Evolutionary conservation across 1,140 invertebrate genomes (phyloP).

Genomic region (Drosophila murphyi): DNA sequence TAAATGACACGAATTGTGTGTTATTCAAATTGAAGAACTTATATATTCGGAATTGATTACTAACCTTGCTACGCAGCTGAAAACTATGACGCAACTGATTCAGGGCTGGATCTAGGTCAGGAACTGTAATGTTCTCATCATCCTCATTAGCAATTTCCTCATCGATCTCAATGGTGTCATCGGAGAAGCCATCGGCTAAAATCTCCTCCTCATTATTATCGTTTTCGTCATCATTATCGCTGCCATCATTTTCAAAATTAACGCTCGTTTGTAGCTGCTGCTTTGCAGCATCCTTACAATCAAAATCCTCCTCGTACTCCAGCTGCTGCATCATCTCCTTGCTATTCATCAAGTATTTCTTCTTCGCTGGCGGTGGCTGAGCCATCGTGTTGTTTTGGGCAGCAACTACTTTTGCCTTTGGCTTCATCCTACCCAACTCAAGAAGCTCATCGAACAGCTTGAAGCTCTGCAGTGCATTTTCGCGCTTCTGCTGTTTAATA

Average conservation of each 20-base stretch:
- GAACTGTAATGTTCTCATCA: background rate
- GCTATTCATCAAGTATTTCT: constrained; percentile 3
- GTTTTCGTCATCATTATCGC: background rate
- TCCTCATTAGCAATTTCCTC: constrained; percentile 10
- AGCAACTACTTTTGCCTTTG: background rate
- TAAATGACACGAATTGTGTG: background rate
- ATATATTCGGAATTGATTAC: background rate
- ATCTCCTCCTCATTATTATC: background rate
- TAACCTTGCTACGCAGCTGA: constrained; percentile 49
- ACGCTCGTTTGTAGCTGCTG: constrained; percentile 3
- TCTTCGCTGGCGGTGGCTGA: constrained; percentile 50
- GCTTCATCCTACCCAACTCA: constrained; percentile 2
- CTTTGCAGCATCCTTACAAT: constrained; percentile 48
- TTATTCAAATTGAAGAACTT: background rate
- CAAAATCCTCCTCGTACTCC: constrained; percentile 37
- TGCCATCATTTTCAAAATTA: constrained; percentile 9
- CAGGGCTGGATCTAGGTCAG: background rate
- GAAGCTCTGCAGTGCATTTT: constrained; percentile 24
- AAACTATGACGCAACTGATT: constrained; percentile 42
- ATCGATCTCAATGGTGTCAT: background rate
- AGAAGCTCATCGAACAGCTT: constrained; percentile 49
- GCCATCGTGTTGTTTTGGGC: constrained; percentile 16
- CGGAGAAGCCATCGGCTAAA: background rate
- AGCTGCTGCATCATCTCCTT: background rate
- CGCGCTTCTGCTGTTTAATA: accelerated